A percentile compares a stretch with the other conserved stretches of the same genome.
Evolutionary conservation across 2,888 invertebrate genomes (phyloP).

Genomic region (Prosapia bicincta): DNA sequence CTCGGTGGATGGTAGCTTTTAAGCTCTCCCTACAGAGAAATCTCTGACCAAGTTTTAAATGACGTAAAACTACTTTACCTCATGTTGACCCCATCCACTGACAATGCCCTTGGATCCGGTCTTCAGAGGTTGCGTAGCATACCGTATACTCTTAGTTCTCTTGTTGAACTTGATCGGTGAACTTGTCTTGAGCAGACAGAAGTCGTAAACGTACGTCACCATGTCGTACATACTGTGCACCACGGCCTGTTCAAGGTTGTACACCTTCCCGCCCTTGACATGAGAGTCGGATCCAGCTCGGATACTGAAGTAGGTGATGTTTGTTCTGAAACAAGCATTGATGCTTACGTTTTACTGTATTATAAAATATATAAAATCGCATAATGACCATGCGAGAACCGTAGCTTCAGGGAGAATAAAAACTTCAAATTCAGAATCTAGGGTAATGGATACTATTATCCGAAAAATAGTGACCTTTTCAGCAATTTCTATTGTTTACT

Average conservation of each 20-base stretch:
- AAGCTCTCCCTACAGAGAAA: no score
- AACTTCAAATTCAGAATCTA: no score
- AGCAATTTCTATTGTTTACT: no score
- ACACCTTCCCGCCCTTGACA: background rate
- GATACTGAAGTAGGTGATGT: background rate
- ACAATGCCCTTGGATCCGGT: background rate
- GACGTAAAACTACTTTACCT: no score
- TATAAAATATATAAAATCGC: no score
- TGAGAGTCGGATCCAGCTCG: background rate
- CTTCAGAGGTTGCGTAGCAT: background rate
- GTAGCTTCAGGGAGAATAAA: no score
- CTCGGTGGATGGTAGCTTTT: no score
- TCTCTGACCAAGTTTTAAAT: no score
- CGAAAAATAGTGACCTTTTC: no score
- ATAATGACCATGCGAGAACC: no score
- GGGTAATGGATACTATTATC: no score
- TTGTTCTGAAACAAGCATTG: background rate
- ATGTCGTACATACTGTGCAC: background rate
- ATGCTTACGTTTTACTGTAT: no score
- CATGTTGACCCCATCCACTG: background rate
- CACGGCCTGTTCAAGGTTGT: background rate
- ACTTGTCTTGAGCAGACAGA: background rate
- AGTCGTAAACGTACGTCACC: background rate
- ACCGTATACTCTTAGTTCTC: background rate
- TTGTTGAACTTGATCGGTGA: background rate